phyloP scores from a whole-genome alignment of 2,888 invertebrate species.

The Cepaea hortensis region DNA sequence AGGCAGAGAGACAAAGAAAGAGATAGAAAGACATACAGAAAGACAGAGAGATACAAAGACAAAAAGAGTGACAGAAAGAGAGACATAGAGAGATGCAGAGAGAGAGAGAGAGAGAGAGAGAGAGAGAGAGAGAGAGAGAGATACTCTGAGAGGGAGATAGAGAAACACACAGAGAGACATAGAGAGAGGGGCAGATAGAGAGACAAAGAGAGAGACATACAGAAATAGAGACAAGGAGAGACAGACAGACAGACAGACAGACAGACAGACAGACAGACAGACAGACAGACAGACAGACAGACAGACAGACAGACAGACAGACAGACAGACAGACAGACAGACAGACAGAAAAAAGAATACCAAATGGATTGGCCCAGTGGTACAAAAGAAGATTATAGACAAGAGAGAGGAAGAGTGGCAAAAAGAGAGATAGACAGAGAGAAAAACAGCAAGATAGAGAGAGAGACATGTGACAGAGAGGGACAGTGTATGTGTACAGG shows the following conservation, averaged over 20 bases:
- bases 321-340: slow-evolving; percentile 1
- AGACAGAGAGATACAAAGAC: background rate
- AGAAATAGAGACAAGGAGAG: too few relatives aligned
- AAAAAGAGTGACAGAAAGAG: background rate
- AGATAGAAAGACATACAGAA: too few relatives aligned
- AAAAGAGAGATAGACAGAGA: too few relatives aligned
- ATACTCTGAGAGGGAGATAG: too few relatives aligned
- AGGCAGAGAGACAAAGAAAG: too few relatives aligned
- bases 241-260: background rate
- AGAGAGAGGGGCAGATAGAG: too few relatives aligned
- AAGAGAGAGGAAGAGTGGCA: background rate
- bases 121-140: background rate
- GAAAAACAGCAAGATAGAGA: background rate
- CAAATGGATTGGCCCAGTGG: background rate
- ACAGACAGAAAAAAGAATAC: background rate
- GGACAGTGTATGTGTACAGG: background rate
- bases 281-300: slow-evolving; percentile 7
- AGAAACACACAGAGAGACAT: too few relatives aligned
- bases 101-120: background rate
- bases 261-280: background rate
- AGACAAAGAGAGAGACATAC: too few relatives aligned
- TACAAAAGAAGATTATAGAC: background rate
- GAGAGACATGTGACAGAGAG: background rate
- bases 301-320: slow-evolving; percentile 7
- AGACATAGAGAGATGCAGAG: background rate